Evolutionary conservation across 2,888 invertebrate species (phyloP), one percentile per base, ranked within the genome.

Genomic region (Temnothorax ravouxi): DNA sequence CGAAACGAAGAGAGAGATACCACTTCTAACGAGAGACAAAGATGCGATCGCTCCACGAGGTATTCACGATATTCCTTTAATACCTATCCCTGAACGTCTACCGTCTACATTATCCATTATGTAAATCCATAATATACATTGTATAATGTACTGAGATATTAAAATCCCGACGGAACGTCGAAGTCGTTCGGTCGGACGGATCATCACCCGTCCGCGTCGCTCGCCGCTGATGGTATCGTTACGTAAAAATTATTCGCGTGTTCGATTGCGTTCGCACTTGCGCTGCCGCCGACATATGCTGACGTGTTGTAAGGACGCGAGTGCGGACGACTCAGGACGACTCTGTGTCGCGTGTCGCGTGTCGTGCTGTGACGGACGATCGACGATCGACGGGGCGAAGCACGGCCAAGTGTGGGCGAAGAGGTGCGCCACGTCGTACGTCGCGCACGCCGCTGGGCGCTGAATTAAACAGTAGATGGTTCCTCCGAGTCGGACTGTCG

Each of bases 161-260:
- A n/a, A 41, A 77, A 66, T 66, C 13, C 4, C 62, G 6, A 25
- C 52, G 13, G 9, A 13, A 29, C 34, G 47, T 47, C 21, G 6
- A n/a, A 34, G 34, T 38, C 6, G 59, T 29, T 13, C 4, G 15
- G 2, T 41, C 6, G 66, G 38, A 38, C 34, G 50, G n/a, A 25
- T 72, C n/a, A 29, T 15, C 29, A 29, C 59, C 2, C 2, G 29
- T 9, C n/a, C n/a, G n/a, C n/a, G n/a, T n/a, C n/a, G n/a, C n/a
- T n/a, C 21, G 13, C 8, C 11, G n/a, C 4, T 52, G 54, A n/a
- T 18, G 54, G 29, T 18, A 21, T 56, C 34, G 25, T 69, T 79
- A 79, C 41, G 47, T 56, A 69, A 79, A 79, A 79, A 47, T 80
- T 80, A 79, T 47, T 79, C 56, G 41, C 41, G n/a, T 18, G 29